Conservation (phyloP, 2,113 vertebrate genomes). For the Myrmophylax atrothorax region DNA sequence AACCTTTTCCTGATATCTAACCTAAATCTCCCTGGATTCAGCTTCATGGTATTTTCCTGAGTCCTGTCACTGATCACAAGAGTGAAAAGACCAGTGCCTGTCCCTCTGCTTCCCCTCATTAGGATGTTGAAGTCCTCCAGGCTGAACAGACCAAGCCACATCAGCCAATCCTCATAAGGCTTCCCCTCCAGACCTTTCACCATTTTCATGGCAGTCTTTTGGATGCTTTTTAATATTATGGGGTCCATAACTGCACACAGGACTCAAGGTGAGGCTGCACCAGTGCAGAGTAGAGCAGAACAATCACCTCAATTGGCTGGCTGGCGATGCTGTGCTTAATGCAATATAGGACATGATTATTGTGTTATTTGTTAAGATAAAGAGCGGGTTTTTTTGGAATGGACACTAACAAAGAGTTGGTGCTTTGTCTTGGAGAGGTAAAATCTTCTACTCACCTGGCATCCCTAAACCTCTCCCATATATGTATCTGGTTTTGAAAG, state of each 20-base stretch:
- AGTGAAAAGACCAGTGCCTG: not conserved
- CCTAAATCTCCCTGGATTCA: not conserved
- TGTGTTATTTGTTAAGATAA: not conserved
- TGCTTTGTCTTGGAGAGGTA: not conserved
- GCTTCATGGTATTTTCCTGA: not conserved
- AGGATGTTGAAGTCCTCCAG: not conserved
- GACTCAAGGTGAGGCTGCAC: not conserved
- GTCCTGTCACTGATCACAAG: too few species aligned
- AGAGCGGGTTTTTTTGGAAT: not conserved
- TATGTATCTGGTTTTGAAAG: not conserved
- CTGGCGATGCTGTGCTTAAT: not conserved
- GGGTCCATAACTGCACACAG: not conserved
- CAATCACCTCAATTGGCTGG: not conserved
- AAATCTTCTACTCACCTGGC: not conserved
- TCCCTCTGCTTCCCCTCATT: rapidly evolving
- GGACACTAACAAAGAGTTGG: not conserved
- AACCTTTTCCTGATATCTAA: not conserved
- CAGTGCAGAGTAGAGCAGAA: not conserved
- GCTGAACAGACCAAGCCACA: not conserved
- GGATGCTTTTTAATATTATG: not conserved
- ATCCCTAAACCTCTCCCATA: not conserved
- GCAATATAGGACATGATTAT: not conserved
- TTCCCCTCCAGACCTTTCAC: not conserved
- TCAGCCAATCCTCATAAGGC: not conserved
- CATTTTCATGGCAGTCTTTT: not conserved